Evolutionary conservation across 2,888 invertebrate genomes (phyloP).

Genomic region (Acanthopleura granulata): DNA sequence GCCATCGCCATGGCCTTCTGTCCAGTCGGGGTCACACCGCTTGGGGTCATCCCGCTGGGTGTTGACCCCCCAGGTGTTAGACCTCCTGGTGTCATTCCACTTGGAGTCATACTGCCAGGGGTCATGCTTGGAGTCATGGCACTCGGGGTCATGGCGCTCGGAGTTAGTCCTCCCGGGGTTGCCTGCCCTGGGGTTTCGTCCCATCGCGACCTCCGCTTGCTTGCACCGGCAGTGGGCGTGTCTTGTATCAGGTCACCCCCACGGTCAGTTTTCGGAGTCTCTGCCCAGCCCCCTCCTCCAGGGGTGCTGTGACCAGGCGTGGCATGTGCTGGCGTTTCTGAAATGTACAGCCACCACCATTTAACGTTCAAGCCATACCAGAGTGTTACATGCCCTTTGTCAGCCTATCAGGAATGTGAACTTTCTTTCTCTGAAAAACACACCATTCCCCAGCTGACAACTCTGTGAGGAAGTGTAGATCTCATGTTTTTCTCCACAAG

Average conservation of each 20-base stretch:
- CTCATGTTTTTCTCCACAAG: too few relatives aligned
- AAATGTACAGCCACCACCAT: constrained; percentile 17
- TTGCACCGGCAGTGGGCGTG: constrained; percentile 93
- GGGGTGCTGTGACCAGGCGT: constrained; percentile 91
- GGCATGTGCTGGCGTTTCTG: constrained; percentile 94
- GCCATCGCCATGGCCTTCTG: constrained; percentile 98
- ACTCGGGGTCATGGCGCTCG: constrained; percentile 63
- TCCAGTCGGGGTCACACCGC: constrained; percentile 71
- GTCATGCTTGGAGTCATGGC: constrained; percentile 75
- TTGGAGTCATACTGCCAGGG: constrained; percentile 70
- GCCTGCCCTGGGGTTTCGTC: constrained; percentile 91
- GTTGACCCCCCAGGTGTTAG: constrained; percentile 64
- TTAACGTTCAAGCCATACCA: background rate
- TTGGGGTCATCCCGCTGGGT: constrained; percentile 67
- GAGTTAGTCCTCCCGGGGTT: constrained; percentile 70
- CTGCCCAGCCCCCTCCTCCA: constrained; percentile 87
- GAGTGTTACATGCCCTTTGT: background rate
- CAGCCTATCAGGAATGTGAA: background rate
- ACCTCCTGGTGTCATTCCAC: constrained; percentile 78
- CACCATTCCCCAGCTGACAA: too few relatives aligned
- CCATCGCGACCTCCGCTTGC: constrained; percentile 97
- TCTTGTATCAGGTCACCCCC: constrained; percentile 79
- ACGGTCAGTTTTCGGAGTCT: constrained; percentile 96
- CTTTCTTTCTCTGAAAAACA: too few relatives aligned
- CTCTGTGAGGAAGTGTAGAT: too few relatives aligned